These are phyloP conservation scores for Choloepus didactylus DNA, from an alignment of 2,797 vertebrate genomes.

Conservation along the genomic window DNA sequence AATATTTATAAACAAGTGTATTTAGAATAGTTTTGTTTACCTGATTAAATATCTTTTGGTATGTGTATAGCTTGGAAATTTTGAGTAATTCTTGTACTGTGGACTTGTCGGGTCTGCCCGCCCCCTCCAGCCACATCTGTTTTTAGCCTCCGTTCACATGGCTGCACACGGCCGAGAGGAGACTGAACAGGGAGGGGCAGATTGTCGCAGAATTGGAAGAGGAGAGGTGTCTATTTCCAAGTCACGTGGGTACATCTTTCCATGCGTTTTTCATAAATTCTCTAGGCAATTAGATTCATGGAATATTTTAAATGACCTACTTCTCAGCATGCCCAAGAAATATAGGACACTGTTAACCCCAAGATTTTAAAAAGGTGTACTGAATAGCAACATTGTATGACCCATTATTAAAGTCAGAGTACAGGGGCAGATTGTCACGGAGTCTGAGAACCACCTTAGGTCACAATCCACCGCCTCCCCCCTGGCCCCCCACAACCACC, in stretches of 20 bases:
- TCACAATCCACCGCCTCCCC: not conserved
- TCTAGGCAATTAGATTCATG: not conserved
- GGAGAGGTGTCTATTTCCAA: rapidly evolving
- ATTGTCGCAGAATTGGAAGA: rapidly evolving
- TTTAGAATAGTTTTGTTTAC: conserved; percentile 68
- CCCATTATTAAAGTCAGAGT: not conserved
- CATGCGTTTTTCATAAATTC: not conserved
- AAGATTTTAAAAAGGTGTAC: not conserved
- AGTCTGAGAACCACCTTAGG: not conserved
- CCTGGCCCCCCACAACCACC: not conserved
- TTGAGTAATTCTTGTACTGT: not conserved
- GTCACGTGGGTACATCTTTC: not conserved
- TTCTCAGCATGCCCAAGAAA: not conserved
- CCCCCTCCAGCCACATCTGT: not conserved
- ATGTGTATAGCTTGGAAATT: not conserved
- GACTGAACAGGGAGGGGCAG: not conserved
- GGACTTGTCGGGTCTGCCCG: not conserved
- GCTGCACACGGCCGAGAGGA: too few relatives aligned
- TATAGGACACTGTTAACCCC: not conserved
- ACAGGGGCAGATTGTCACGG: not conserved
- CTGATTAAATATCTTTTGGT: conserved; percentile 70
- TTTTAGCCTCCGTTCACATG: not conserved
- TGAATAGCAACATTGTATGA: not conserved
- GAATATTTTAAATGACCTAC: not conserved
- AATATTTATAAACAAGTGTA: conserved; percentile 72